Conservation (phyloP, 2,113 vertebrate genomes). For the Ailuropoda melanoleuca region DNA sequence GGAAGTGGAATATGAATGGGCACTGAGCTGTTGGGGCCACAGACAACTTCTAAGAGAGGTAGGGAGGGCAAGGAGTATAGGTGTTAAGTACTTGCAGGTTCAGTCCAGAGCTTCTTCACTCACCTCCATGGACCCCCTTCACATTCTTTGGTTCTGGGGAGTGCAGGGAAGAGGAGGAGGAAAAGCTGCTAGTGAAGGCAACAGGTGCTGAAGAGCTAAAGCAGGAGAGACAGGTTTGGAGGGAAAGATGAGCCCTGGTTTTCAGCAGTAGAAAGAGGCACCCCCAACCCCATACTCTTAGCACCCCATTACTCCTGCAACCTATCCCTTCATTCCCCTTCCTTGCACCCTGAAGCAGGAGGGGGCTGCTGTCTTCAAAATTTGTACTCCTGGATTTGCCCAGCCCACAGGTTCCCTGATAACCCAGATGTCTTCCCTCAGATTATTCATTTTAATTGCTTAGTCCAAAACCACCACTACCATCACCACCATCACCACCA, state of each 20-base stretch:
- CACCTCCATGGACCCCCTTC: conserved; percentile 79
- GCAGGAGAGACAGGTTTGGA: conserved; percentile 50
- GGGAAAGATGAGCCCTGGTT: conserved; percentile 59
- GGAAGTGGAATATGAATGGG: neutral
- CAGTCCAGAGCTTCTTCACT: conserved; percentile 44
- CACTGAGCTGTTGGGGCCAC: conserved; percentile 8
- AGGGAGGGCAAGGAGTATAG: neutral
- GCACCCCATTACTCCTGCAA: neutral
- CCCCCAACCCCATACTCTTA: neutral
- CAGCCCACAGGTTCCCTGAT: neutral
- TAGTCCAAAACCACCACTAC: neutral
- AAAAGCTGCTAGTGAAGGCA: conserved; percentile 85
- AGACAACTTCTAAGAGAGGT: neutral
- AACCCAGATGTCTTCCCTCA: neutral
- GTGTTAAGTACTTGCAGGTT: neutral
- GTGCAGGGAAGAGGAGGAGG: conserved; percentile 82
- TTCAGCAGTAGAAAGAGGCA: conserved; percentile 9
- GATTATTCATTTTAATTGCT: conserved; percentile 13
- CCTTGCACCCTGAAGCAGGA: neutral
- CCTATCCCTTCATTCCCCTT: neutral
- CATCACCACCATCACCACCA: neutral
- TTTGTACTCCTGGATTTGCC: neutral
- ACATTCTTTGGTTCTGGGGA: conserved; percentile 80
- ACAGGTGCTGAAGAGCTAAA: conserved; percentile 77
- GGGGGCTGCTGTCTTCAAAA: conserved; percentile 18